Conservation (phyloP, 2,113 vertebrate genomes). For the Seriola dumerili region DNA sequence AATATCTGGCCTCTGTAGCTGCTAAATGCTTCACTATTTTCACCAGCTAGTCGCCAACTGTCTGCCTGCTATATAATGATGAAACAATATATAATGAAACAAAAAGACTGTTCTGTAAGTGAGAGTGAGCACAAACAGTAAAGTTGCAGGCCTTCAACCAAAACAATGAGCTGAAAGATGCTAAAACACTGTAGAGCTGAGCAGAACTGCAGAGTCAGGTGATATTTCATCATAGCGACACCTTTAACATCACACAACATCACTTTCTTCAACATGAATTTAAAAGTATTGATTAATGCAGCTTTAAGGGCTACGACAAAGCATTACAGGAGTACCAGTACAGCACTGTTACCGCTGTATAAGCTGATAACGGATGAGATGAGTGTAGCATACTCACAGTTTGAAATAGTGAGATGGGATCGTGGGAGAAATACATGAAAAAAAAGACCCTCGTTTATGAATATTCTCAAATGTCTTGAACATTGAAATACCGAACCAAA, state of each 20-base stretch:
- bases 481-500: constrained; percentile 12
- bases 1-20: neutral
- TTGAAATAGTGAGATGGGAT: too few relatives aligned
- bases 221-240: neutral
- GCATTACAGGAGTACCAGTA: neutral
- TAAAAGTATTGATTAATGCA: neutral
- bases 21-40: constrained; percentile 3
- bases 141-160: neutral
- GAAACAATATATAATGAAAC: too few relatives aligned
- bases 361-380: neutral
- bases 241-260: neutral
- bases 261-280: too few relatives aligned
- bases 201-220: neutral
- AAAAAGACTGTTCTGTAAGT: neutral
- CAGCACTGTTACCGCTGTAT: neutral
- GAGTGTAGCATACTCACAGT: neutral
- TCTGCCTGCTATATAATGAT: neutral
- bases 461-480: constrained; percentile 14
- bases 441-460: neutral
- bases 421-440: constrained; percentile 8
- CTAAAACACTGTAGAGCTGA: neutral
- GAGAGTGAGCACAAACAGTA: neutral
- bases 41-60: neutral
- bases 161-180: neutral
- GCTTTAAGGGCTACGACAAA: neutral